Conservation (phyloP, 2,797 vertebrate genomes). For the Atherinosoma microstoma region DNA sequence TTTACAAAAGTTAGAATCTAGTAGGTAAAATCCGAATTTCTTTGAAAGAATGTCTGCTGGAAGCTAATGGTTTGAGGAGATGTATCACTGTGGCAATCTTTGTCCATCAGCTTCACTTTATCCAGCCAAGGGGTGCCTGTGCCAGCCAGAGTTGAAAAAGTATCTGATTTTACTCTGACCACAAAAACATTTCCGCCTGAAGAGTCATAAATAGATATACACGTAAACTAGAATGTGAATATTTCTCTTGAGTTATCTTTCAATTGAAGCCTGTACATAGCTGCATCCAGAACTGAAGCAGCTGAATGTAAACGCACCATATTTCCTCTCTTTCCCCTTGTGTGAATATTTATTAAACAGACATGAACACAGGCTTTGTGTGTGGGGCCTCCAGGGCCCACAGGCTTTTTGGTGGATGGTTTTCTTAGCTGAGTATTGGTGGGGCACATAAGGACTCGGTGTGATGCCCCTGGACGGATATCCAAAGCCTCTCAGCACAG, state of each 20-base stretch:
- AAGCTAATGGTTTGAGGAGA: not conserved
- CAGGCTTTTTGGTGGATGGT: slow-evolving; percentile 42
- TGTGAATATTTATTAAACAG: slow-evolving; percentile 56
- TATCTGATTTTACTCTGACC: slow-evolving; percentile 15
- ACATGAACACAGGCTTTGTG: slow-evolving; percentile 72
- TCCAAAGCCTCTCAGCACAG: slow-evolving; percentile 26
- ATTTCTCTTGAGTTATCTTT: slow-evolving; percentile 21
- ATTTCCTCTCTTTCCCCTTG: slow-evolving; percentile 49
- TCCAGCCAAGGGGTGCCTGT: not conserved
- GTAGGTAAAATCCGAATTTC: slow-evolving; percentile 5
- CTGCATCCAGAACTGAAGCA: slow-evolving; percentile 33
- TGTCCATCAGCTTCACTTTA: not conserved
- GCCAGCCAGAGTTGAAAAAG: slow-evolving; percentile 32
- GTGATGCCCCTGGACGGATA: slow-evolving; percentile 39
- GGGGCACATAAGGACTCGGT: slow-evolving; percentile 41
- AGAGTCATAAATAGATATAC: slow-evolving; percentile 24
- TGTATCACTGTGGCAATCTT: not conserved
- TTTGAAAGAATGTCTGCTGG: not conserved
- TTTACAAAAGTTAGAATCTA: slow-evolving; percentile 15
- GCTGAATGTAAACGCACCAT: slow-evolving; percentile 32
- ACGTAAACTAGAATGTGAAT: slow-evolving; percentile 13
- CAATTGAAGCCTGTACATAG: slow-evolving; percentile 18
- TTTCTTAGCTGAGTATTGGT: slow-evolving; percentile 63
- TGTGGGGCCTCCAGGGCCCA: slow-evolving; percentile 43
- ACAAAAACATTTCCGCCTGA: slow-evolving; percentile 9